These are phyloP conservation scores for Herpetotheres cachinnans DNA, from an alignment of 2,113 vertebrate species.

Conservation along the genomic window DNA sequence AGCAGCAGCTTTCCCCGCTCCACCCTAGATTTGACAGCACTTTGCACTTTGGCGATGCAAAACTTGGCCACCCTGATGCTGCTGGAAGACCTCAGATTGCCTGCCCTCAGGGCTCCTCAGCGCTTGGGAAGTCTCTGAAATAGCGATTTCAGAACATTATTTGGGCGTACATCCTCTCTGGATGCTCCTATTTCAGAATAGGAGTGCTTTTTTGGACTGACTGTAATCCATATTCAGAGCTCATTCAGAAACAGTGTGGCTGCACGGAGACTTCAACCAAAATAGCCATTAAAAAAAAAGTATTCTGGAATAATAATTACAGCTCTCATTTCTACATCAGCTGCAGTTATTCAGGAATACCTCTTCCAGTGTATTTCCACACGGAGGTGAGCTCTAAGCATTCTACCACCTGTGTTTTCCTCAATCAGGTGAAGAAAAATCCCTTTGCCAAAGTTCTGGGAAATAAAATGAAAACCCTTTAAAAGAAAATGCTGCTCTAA, in stretches of 20 bases:
- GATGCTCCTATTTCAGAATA: neutral
- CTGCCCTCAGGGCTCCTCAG: neutral
- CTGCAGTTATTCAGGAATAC: neutral
- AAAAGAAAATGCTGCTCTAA: neutral
- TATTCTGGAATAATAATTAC: conserved; percentile 2
- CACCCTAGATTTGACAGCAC: neutral
- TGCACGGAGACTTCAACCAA: neutral
- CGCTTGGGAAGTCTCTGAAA: neutral
- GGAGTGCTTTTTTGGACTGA: neutral
- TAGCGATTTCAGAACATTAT: conserved; percentile 4
- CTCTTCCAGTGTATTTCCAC: neutral
- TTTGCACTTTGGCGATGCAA: neutral
- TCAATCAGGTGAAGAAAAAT: neutral
- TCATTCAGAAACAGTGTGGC: neutral
- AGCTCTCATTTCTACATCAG: neutral
- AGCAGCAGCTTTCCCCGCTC: neutral
- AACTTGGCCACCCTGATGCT: neutral
- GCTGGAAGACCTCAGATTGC: conserved; percentile 19
- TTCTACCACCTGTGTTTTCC: neutral
- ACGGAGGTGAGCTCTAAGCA: neutral
- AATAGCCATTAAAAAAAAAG: neutral
- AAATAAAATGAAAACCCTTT: neutral
- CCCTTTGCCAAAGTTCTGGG: neutral
- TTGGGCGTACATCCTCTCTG: neutral
- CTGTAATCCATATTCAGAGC: neutral